Base-by-base conservation (phyloP, 2,888 invertebrate species). In the Odontocerum albicorne region DNA sequence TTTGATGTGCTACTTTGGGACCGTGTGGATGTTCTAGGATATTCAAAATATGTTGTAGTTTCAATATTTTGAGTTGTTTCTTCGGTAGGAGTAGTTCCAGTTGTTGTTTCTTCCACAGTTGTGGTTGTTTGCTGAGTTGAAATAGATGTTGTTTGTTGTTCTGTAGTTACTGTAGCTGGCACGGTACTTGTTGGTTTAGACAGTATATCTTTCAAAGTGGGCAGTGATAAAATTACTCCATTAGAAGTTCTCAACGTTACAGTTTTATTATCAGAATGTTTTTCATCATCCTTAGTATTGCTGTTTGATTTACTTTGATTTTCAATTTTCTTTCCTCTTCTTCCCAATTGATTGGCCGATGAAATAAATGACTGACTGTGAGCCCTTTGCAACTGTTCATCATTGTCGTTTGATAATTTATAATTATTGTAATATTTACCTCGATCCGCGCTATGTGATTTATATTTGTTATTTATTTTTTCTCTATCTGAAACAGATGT, bases 331-430 rank as follows among this genome's bases (percentile, higher is more conserved):
- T 79, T 74, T 6, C 77, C 72, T 63, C 75, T 68, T 57, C 76
- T 67, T 62, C 65, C 49, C 16, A 74, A 58, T 55, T 71, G 75
- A 51, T 80, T 79, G 63, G 80, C 79, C 21, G 83, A 81, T 1
- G 82, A 77, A 16, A 85, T 73, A 63, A 87, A 86, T 0, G 86
- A 86, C 65, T 87, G 86, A 38, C 85, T 85, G 61, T 87, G 86
- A 17, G 86, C 85, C 58, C 83, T 78, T 70, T 86, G 85, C 33
- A 87, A 68, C 66, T 84, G 81, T 65, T 85, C 85, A 35, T 79
- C 80, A 59, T 83, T 83, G 42, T 82, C 83, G 2, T 64, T 59
- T 3, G 63, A 64, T 20, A 36, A 55, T 31, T 56, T 59, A 16
- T 55, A 46, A 31, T 47, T 43, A n/a, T 47, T 59, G 13, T 50